A percentile compares a stretch with the other conserved stretches of the same genome.
Evolutionary conservation across 2,113 vertebrate species (phyloP).

Genomic region (Heterochromis multidens): DNA sequence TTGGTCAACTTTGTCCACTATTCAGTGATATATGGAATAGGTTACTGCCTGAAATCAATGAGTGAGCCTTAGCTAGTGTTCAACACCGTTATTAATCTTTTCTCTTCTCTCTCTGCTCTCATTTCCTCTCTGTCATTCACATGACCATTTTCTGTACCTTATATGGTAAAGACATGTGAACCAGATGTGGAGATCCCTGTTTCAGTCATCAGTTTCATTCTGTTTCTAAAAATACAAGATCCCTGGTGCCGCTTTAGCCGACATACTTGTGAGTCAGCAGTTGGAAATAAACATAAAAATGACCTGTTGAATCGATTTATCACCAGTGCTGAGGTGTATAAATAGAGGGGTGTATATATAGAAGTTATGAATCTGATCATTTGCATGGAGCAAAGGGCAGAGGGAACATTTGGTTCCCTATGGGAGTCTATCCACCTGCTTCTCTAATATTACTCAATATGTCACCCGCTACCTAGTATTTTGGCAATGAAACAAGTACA

Average conservation of each 20-base stretch:
- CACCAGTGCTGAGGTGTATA: slow-evolving; percentile 10
- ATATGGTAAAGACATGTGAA: neutral
- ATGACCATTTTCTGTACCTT: neutral
- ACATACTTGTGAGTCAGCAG: neutral
- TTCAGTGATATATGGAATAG: slow-evolving; percentile 33
- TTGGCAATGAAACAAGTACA: slow-evolving; percentile 8
- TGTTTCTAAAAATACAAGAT: neutral
- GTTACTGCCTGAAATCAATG: slow-evolving; percentile 43
- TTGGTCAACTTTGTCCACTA: slow-evolving; percentile 50
- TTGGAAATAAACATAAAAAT: slow-evolving; percentile 1
- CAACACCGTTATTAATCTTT: slow-evolving; percentile 47
- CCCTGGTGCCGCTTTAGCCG: neutral
- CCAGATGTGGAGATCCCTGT: neutral
- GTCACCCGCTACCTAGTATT: slow-evolving; percentile 14
- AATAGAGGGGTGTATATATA: slow-evolving; percentile 46
- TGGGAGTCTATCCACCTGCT: slow-evolving; percentile 33
- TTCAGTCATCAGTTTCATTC: neutral
- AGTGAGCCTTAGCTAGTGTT: slow-evolving; percentile 37
- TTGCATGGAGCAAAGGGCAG: slow-evolving; percentile 24
- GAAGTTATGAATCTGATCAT: slow-evolving; percentile 14
- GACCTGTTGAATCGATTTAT: slow-evolving; percentile 26
- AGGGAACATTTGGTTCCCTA: slow-evolving; percentile 30
- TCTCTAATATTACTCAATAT: slow-evolving; percentile 56
- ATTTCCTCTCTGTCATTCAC: neutral
- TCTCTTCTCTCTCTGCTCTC: neutral